Evolutionary conservation across 2,797 vertebrate genomes (phyloP).

Genomic region (Anguilla pacifica): DNA sequence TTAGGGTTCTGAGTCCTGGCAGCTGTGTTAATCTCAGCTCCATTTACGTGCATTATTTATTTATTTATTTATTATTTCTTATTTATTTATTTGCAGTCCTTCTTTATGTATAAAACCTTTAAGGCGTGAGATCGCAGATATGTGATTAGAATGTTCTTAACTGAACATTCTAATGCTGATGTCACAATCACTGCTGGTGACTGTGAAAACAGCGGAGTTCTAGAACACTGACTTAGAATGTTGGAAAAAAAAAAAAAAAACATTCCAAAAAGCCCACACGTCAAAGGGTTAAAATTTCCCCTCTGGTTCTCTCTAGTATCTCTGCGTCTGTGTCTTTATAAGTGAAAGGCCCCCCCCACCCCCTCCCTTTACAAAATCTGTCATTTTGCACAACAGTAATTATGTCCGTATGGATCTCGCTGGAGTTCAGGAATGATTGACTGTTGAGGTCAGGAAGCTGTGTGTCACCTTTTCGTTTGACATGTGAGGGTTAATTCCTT

Average conservation of each 20-base stretch:
- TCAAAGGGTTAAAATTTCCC: not conserved
- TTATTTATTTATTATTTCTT: too few relatives aligned
- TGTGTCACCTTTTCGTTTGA: not conserved
- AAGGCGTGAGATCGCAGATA: too few relatives aligned
- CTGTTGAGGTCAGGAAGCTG: not conserved
- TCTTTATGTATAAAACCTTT: not conserved
- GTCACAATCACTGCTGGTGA: too few relatives aligned
- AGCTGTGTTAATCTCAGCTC: slow-evolving; percentile 10
- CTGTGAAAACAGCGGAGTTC: too few relatives aligned
- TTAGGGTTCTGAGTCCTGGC: not conserved
- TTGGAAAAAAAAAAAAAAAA: too few relatives aligned
- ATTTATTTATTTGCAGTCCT: too few relatives aligned
- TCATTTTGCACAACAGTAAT: slow-evolving; percentile 2
- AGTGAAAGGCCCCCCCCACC: not conserved
- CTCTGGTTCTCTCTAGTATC: not conserved
- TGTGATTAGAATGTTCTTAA: too few relatives aligned
- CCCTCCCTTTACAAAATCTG: not conserved
- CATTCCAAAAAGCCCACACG: too few relatives aligned
- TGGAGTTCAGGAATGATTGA: not conserved
- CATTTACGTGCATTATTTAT: not conserved
- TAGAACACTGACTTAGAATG: too few relatives aligned
- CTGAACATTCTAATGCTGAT: too few relatives aligned
- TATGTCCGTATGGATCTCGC: not conserved
- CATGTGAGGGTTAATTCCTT: not conserved
- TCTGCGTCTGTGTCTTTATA: not conserved